Base-by-base conservation (phyloP, 2,888 invertebrate species). In the Megamerina dolium region DNA sequence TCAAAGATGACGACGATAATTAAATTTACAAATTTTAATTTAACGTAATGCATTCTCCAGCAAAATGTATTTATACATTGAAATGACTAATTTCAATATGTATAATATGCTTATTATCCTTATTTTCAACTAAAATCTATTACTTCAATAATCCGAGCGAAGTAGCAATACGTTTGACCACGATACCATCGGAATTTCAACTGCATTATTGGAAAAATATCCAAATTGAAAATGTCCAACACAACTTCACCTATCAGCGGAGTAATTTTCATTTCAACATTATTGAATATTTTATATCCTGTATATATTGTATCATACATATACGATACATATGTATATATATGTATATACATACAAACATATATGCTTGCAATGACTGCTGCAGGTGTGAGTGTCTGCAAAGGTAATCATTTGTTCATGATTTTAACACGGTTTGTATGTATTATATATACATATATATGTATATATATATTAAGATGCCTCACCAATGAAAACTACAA, bases 1-100 rank as follows among this genome's bases (percentile, higher is more conserved):
- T 30, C 41, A 34, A 53, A 51, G 36, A 52, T 41, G 44, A 46
- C 13, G 40, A 52, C 39, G 37, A 53, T 36, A 29, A n/a, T n/a
- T n/a, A 43, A 31, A 42, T 45, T 44, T 13, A 45, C 26, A 23
- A 29, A 23, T 29, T 46, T 46, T 3, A 34, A 39, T 34, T 29
- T 35, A 23, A 17, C 27, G 6, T 23, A 42, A 45, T 36, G 10
- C 52, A 54, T 54, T 45, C 30, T 43, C 13, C 13, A 5, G 26
- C 13, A 13, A 27, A 27, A n/a, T 27, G 13, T 27, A 27, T 10
- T 27, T n/a, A 18, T 3, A 17, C 3, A 17, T 10, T 17, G 2
- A 16, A 18, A 4, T 16, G 16, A n/a, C 2, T 9, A 35, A 21
- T n/a, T 35, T 23, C 35, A 37, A 27, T 27, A 26, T 17, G 2